phyloP scores from a whole-genome alignment of 2,113 vertebrate genomes.

The Porphyrio hochstetteri region DNA sequence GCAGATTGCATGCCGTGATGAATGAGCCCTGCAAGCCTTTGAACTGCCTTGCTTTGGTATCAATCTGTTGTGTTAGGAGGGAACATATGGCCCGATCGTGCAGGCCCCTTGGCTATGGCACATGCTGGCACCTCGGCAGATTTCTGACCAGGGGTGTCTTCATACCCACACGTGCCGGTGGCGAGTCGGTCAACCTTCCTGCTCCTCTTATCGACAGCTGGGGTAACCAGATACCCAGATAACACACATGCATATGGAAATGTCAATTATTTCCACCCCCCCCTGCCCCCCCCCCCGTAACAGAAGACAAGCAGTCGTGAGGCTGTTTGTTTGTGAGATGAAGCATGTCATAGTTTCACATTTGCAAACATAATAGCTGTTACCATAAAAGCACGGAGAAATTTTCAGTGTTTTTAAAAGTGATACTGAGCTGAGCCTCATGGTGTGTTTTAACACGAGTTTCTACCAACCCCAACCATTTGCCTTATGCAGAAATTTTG shows the following conservation, averaged over 20 bases:
- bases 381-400: neutral
- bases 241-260: neutral
- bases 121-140: neutral
- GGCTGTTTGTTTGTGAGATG: neutral
- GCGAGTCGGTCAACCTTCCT: neutral
- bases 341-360: neutral
- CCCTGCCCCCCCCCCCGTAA: neutral
- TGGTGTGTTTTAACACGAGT: neutral
- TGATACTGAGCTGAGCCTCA: neutral
- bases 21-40: neutral
- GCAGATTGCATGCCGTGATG: neutral
- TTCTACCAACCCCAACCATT: neutral
- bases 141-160: neutral
- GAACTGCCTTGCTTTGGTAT: neutral
- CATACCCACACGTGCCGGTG: neutral
- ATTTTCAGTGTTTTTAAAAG: neutral
- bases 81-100: neutral
- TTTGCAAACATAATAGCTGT: neutral
- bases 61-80: constrained; percentile 37
- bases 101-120: neutral
- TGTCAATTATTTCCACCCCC: rapidly evolving
- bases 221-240: neutral
- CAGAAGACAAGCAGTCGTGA: neutral
- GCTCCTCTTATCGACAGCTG: neutral
- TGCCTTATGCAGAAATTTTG: neutral